Conservation (phyloP, 2,797 vertebrate genomes). For the Brotula barbata region DNA sequence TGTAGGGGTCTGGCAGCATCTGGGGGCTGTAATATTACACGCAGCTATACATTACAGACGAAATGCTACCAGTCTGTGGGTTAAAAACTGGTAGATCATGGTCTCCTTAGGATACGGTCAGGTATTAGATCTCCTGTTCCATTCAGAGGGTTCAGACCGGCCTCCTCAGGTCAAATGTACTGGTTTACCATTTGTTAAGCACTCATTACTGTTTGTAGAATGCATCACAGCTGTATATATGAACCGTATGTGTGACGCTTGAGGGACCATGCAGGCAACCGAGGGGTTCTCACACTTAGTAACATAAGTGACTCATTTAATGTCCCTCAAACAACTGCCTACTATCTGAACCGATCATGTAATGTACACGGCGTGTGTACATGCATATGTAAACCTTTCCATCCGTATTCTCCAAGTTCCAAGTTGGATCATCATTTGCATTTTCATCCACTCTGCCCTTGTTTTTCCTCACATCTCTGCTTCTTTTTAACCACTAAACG, state of each 20-base stretch:
- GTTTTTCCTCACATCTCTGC: constrained; percentile 49
- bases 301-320: constrained; percentile 6
- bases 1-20: too few species aligned
- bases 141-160: not conserved
- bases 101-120: too few species aligned
- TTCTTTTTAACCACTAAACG: constrained; percentile 37
- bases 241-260: not conserved
- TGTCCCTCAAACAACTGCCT: constrained; percentile 2
- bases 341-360: constrained; percentile 1
- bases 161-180: constrained; percentile 14
- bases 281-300: not conserved
- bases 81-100: too few species aligned
- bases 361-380: not conserved
- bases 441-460: constrained; percentile 24
- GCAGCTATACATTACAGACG: too few species aligned
- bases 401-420: not conserved
- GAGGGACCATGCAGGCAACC: constrained; percentile 2
- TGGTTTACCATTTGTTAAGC: constrained; percentile 25
- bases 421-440: not conserved
- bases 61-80: too few species aligned
- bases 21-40: too few species aligned
- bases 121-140: too few species aligned
- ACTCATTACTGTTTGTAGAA: constrained; percentile 1
- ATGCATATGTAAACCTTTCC: constrained; percentile 6
- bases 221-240: constrained; percentile 13